Percentiles rank a stretch among this genome's conserved stretches.
Conservation (phyloP, 2,888 invertebrate genomes). For the Atethmia centrago region DNA sequence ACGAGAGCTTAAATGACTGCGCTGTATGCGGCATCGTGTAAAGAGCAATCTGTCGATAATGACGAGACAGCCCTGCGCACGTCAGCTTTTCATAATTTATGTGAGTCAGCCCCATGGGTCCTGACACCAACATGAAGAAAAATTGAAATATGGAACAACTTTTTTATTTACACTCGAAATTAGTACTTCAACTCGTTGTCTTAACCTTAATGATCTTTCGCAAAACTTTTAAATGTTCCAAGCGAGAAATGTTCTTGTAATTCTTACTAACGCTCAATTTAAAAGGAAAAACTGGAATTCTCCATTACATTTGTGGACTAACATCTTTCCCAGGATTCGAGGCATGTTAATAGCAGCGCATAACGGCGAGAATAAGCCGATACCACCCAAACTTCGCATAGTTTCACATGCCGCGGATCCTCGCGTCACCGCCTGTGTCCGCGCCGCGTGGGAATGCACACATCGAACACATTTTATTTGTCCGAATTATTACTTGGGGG, state of each 20-base stretch:
- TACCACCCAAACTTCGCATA: constrained; percentile 70
- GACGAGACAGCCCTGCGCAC: constrained; percentile 61
- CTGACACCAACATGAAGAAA: constrained; percentile 50
- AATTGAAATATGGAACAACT: constrained; percentile 30
- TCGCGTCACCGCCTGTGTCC: constrained; percentile 64
- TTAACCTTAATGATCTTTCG: constrained; percentile 52
- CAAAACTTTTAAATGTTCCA: constrained; percentile 38
- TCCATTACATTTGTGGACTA: constrained; percentile 58
- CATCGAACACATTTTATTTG: constrained; percentile 75
- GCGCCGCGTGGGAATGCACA: constrained; percentile 79
- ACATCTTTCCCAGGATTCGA: constrained; percentile 70
- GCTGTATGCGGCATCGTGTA: constrained; percentile 45
- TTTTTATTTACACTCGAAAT: constrained; percentile 46
- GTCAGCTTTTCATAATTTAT: constrained; percentile 67
- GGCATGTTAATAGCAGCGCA: constrained; percentile 65
- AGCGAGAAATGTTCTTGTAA: constrained; percentile 54
- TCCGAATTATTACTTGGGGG: constrained; percentile 80
- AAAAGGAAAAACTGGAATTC: constrained; percentile 61
- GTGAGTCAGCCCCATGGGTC: constrained; percentile 48
- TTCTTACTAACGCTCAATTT: constrained; percentile 57
- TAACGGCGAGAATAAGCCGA: constrained; percentile 59
- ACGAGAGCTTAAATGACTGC: constrained; percentile 53
- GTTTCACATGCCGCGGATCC: constrained; percentile 75
- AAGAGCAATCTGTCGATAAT: constrained; percentile 67
- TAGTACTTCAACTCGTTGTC: constrained; percentile 26